Base-by-base conservation (phyloP, 2,113 vertebrate species). In the Gadus chalcogrammus region DNA sequence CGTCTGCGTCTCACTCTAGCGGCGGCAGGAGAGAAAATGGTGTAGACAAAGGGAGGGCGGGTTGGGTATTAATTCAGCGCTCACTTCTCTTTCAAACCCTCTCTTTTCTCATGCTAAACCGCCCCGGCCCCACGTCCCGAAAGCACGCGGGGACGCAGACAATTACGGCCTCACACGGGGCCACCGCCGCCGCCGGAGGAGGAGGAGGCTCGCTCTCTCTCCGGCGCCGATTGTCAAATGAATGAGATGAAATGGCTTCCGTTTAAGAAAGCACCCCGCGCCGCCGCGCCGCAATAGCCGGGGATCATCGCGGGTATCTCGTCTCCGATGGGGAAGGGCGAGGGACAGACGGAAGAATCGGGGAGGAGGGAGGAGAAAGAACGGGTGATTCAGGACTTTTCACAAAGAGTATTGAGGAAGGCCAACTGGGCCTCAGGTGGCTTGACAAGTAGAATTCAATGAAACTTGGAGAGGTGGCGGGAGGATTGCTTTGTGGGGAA, bases 51-150 rank as follows among this genome's bases (percentile, higher is more conserved):
- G 84, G 84, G 71, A 64, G 17, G 71, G 81, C 16, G 55, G 55
- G 16, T 70, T 71, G 71, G 81, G 70, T 81, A 88, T 88, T 88
- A 82, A 86, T 91, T 90, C 84, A 84, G 77, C 58, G 9, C 81
- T 84, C 70, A 79, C 75, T 35, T 80, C 81, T 76, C 81, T 84
- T 85, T 85, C 75, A 69, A 70, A 61, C 42, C 6, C 42, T 48
- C 69, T 81, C 87, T 79, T 90, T 93, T 92, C 90, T 90, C 79
- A 92, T 92, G 92, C 89, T 90, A 92, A 92, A 78, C 42, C 69
- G 52, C 61, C 5, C 64, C 16, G 55, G 24, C 24, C 24, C 76
- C 61, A 75, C 22, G 70, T 73, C 38, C 52, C 62, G 85, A 48
- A 85, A 85, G 80, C 89, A 79, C 78, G 72, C 20, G 74, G 83